phyloP scores from a whole-genome alignment of 2,113 vertebrate genomes.

The Chloropsis cyanopogon region DNA sequence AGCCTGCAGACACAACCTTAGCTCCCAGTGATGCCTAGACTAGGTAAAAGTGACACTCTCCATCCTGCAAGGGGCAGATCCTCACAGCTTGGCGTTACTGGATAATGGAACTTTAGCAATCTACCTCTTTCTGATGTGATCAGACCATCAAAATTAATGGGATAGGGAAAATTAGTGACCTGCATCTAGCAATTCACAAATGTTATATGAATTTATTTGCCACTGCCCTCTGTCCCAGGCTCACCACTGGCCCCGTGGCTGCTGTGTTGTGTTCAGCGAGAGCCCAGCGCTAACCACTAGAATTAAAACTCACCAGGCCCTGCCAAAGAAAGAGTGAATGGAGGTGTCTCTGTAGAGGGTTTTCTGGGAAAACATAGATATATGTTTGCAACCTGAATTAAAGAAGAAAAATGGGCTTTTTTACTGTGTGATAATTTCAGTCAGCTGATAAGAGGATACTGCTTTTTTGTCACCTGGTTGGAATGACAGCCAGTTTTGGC shows the following conservation, averaged over 20 bases:
- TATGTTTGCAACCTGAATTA: not conserved
- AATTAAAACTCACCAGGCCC: not conserved
- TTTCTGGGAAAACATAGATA: not conserved
- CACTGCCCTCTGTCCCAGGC: not conserved
- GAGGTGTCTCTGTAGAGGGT: not conserved
- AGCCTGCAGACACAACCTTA: not conserved
- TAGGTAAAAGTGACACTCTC: conserved; percentile 1
- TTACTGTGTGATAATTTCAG: not conserved
- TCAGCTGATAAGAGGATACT: not conserved
- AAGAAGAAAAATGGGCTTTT: not conserved
- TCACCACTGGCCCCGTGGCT: not conserved
- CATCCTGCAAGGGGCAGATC: not conserved
- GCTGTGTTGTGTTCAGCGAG: not conserved
- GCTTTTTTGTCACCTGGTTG: not conserved
- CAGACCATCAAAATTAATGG: conserved; percentile 24
- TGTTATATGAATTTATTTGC: not conserved
- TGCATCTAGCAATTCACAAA: not conserved
- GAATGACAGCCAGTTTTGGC: not conserved
- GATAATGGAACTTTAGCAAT: conserved; percentile 36
- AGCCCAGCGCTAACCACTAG: rapidly evolving
- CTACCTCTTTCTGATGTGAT: conserved; percentile 48
- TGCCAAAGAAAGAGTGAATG: not conserved
- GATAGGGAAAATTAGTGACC: not conserved
- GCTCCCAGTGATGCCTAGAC: not conserved
- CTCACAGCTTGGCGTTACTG: not conserved